Percentiles rank a stretch among this genome's conserved stretches.
phyloP scores from a whole-genome alignment of 2,797 vertebrate genomes.

The Gallinago stenura region DNA sequence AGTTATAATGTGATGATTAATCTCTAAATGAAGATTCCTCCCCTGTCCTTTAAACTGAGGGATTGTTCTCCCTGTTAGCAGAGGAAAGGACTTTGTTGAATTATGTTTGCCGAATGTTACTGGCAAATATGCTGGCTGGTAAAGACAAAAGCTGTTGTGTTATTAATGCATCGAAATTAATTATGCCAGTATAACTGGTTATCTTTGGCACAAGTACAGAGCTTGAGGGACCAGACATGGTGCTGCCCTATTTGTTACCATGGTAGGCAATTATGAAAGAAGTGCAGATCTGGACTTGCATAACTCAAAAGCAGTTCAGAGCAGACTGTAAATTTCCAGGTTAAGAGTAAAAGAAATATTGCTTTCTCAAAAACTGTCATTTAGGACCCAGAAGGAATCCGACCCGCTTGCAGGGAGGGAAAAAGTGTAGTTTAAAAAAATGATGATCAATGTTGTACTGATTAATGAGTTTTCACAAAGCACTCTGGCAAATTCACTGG shows the following conservation, averaged over 20 bases:
- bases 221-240: slow-evolving; percentile 55
- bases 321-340: slow-evolving; percentile 27
- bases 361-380: neutral
- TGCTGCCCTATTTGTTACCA: neutral
- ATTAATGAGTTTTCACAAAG: neutral
- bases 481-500: neutral
- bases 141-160: slow-evolving; percentile 34
- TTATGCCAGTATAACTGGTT: slow-evolving; percentile 61
- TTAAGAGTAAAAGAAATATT: neutral
- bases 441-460: neutral
- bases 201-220: slow-evolving; percentile 53
- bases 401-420: neutral
- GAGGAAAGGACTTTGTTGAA: neutral
- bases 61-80: neutral
- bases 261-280: slow-evolving; percentile 38
- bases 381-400: neutral
- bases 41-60: neutral
- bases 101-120: neutral
- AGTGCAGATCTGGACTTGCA: slow-evolving; percentile 60
- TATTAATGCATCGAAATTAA: slow-evolving; percentile 56
- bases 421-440: neutral
- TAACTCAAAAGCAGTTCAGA: neutral
- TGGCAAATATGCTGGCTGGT: neutral
- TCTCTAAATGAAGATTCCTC: slow-evolving; percentile 7
- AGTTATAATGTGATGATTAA: slow-evolving; percentile 24